A percentile compares a stretch with the other conserved stretches of the same genome.
Conservation (phyloP, 1,140 invertebrate species). For the Hyposmocoma kahamanoa region DNA sequence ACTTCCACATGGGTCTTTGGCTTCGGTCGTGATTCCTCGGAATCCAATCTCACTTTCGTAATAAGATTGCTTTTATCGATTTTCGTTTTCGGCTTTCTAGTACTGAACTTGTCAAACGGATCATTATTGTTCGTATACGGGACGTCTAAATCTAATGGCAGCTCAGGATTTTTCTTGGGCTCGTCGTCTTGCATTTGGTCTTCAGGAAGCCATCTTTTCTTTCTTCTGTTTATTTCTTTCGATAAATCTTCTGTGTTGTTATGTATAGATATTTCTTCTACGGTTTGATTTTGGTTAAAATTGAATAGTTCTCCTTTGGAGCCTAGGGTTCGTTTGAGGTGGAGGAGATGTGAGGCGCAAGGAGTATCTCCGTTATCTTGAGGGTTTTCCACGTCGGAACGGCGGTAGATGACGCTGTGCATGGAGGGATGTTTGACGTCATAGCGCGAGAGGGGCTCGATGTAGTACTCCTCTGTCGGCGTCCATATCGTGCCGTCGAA, state of each 20-base stretch:
- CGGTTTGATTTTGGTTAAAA: slow-evolving; percentile 36
- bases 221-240: slow-evolving; percentile 56
- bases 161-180: slow-evolving; percentile 75
- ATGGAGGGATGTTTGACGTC: slow-evolving; percentile 73
- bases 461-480: slow-evolving; percentile 84
- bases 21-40: slow-evolving; percentile 75
- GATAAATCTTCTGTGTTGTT: slow-evolving; percentile 47
- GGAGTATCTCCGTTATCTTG: slow-evolving; percentile 43
- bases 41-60: slow-evolving; percentile 65
- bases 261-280: slow-evolving; percentile 30
- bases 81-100: slow-evolving; percentile 67
- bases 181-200: slow-evolving; percentile 72
- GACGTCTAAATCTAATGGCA: slow-evolving; percentile 77
- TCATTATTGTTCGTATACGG: slow-evolving; percentile 77
- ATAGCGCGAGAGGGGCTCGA: slow-evolving; percentile 89
- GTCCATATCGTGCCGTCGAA: slow-evolving; percentile 92
- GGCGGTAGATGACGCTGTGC: slow-evolving; percentile 89
- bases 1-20: slow-evolving; percentile 78
- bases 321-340: slow-evolving; percentile 61
- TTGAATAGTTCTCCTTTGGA: slow-evolving; percentile 58
- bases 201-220: slow-evolving; percentile 71
- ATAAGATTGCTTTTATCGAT: slow-evolving; percentile 70
- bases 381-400: slow-evolving; percentile 85
- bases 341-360: slow-evolving; percentile 77
- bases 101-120: slow-evolving; percentile 63